Evolutionary conservation across 1,140 invertebrate genomes (phyloP).

Genomic region (Calycopis cecrops): DNA sequence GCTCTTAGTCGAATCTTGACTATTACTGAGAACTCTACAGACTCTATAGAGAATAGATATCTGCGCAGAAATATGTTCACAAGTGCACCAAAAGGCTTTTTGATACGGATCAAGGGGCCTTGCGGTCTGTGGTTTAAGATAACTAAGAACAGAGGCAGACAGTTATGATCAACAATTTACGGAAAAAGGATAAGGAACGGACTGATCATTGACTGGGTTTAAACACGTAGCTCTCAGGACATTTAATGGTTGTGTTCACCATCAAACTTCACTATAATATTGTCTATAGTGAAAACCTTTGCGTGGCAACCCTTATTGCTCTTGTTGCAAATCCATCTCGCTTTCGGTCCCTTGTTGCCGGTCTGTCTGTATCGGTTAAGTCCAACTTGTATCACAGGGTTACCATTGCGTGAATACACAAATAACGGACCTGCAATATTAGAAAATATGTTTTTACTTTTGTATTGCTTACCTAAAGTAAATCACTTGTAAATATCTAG

Average conservation of each 20-base stretch:
- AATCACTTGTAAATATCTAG: no score
- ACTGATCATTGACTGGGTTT: no score
- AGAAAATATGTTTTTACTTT: background rate
- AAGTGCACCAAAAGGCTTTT: no score
- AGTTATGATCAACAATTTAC: no score
- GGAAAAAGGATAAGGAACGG: no score
- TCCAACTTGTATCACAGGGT: conserved; percentile 24
- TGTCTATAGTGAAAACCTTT: conserved; percentile 19
- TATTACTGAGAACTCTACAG: no score
- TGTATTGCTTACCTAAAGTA: background rate
- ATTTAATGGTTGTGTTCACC: conserved; percentile 26
- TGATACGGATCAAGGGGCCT: no score
- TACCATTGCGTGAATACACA: conserved; percentile 17
- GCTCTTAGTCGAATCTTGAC: no score
- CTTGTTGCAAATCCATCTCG: conserved; percentile 22
- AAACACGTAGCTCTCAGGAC: background rate
- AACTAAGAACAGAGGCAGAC: no score
- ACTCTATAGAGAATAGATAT: no score
- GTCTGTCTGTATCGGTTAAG: conserved; percentile 22
- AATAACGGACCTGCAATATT: conserved; percentile 15
- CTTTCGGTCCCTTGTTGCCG: conserved; percentile 14
- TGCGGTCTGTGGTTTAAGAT: no score
- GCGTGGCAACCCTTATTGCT: conserved; percentile 21
- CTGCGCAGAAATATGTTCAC: no score
- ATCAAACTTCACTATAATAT: conserved; percentile 16